phyloP scores from a whole-genome alignment of 2,888 invertebrate species.

The Tanypteryx hageni region DNA sequence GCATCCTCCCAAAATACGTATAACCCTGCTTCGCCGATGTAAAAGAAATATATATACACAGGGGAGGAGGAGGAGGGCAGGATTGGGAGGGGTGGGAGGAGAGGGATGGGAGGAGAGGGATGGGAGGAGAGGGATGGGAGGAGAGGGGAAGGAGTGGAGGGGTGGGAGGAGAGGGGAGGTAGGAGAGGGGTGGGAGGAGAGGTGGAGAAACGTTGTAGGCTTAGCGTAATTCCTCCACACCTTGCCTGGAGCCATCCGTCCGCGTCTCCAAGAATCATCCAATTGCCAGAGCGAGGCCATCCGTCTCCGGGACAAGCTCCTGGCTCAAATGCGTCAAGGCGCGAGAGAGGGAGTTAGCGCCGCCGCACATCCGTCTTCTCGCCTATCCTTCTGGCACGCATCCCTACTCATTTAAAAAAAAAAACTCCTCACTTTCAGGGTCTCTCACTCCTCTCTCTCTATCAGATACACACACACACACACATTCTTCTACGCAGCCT shows the following conservation, averaged over 20 bases:
- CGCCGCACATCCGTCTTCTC: constrained; percentile 46
- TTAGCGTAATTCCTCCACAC: constrained; percentile 60
- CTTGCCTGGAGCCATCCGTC: constrained; percentile 40
- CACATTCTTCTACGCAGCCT: neutral
- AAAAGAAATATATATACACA: neutral
- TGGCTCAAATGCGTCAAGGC: constrained; percentile 56
- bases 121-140: neutral
- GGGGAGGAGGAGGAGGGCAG: too few relatives aligned
- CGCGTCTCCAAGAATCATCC: constrained; percentile 48
- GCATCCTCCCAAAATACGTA: constrained; percentile 12
- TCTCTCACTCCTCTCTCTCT: neutral
- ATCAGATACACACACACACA: neutral
- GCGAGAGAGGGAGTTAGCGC: constrained; percentile 21
- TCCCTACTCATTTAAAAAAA: neutral
- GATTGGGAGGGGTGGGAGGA: too few relatives aligned
- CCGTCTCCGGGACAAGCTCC: constrained; percentile 53
- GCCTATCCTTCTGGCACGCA: constrained; percentile 47
- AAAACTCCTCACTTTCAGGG: neutral
- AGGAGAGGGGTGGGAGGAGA: neutral
- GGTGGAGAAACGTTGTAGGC: constrained; percentile 27
- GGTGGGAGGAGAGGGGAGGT: neutral
- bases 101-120: too few relatives aligned
- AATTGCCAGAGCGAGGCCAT: constrained; percentile 59
- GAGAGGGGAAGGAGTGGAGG: too few relatives aligned
- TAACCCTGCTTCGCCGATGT: neutral